phyloP scores from a whole-genome alignment of 64 coral and sea anemone genomes.

The Actinia equina region DNA sequence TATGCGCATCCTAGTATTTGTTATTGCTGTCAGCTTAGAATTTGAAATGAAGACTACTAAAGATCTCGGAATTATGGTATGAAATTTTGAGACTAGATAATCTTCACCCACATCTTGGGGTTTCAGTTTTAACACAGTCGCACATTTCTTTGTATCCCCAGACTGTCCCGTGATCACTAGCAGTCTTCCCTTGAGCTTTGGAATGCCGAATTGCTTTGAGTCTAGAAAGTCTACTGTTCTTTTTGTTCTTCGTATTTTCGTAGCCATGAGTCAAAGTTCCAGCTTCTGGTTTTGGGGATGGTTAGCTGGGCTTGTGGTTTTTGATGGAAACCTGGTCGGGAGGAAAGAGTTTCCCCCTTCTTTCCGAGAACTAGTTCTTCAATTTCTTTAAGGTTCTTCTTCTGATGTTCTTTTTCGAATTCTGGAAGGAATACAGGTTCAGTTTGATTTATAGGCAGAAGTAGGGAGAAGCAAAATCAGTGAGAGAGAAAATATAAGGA shows the following conservation, averaged over 20 bases:
- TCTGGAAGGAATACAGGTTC: neutral
- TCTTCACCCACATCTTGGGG: too few species aligned
- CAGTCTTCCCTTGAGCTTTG: neutral
- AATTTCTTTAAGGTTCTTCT: neutral
- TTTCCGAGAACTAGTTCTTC: constrained; percentile 5
- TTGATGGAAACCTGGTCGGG: neutral
- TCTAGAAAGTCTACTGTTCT: neutral
- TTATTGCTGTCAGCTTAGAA: too few species aligned
- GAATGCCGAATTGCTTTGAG: neutral
- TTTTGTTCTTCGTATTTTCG: constrained; percentile 30
- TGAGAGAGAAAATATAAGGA: neutral
- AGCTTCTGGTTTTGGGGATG: constrained; percentile 9
- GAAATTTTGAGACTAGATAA: too few species aligned
- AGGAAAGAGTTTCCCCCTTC: neutral
- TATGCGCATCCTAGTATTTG: too few species aligned
- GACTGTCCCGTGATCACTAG: neutral
- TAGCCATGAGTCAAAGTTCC: neutral
- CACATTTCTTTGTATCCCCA: too few species aligned
- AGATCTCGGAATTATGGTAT: too few species aligned
- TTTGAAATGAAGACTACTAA: too few species aligned
- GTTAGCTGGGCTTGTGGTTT: neutral
- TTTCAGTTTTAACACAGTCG: too few species aligned
- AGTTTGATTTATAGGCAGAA: neutral
- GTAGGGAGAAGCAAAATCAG: too few species aligned
- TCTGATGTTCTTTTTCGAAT: neutral